These are phyloP conservation scores for Proteles cristata DNA, from an alignment of 2,113 vertebrate species.

Conservation along the genomic window DNA sequence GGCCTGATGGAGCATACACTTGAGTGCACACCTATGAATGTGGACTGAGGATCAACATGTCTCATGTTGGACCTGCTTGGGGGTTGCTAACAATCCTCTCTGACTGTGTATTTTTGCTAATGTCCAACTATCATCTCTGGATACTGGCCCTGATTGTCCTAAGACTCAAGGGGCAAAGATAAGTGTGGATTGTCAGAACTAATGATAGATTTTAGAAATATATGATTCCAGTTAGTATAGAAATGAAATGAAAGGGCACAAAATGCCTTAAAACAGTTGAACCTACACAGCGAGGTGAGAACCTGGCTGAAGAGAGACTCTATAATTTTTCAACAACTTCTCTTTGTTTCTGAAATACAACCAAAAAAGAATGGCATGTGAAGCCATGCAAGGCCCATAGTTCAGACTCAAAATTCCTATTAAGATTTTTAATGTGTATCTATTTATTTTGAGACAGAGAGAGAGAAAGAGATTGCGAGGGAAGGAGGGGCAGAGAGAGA, in stretches of 20 bases:
- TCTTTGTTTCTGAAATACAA: not conserved
- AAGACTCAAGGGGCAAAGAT: not conserved
- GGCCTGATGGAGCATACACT: not conserved
- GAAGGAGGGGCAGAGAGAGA: no score
- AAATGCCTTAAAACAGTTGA: not conserved
- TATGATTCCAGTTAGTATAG: not conserved
- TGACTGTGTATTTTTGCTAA: not conserved
- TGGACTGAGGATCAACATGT: not conserved
- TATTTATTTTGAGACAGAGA: no score
- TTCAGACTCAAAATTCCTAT: not conserved
- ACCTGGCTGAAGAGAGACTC: not conserved
- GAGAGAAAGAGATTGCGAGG: no score
- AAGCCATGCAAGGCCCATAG: not conserved
- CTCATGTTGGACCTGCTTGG: rapidly evolving
- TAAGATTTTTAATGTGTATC: not conserved
- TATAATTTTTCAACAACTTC: not conserved
- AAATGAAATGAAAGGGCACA: not conserved
- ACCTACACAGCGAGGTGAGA: not conserved
- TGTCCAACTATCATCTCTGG: not conserved
- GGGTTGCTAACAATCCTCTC: not conserved
- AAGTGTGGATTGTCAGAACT: not conserved
- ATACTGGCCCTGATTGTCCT: not conserved
- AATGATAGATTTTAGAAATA: not conserved
- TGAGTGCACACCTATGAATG: not conserved
- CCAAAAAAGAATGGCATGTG: not conserved